Evolutionary conservation across 2,113 vertebrate genomes (phyloP).

Genomic region (Ictalurus furcatus): DNA sequence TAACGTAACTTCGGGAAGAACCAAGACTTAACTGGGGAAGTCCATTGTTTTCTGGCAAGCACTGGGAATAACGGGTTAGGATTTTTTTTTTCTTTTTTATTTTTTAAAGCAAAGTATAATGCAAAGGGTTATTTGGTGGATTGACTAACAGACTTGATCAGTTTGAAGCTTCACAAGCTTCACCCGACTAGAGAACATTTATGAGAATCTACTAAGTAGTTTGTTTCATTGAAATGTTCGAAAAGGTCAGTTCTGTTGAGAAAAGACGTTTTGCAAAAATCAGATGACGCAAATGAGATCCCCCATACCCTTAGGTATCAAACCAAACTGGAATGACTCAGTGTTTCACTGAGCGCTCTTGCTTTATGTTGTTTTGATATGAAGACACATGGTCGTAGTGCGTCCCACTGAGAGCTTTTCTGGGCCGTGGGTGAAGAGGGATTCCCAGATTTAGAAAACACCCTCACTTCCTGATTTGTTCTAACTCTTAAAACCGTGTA

Average conservation of each 20-base stretch:
- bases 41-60: background rate
- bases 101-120: background rate
- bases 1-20: background rate
- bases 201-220: background rate
- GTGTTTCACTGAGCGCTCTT: constrained; percentile 19
- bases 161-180: background rate
- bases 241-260: background rate
- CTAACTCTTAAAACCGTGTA: background rate
- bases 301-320: constrained; percentile 1
- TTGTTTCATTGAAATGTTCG: background rate
- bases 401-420: constrained; percentile 9
- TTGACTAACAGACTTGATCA: background rate
- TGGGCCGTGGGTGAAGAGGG: constrained; percentile 32
- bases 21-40: background rate
- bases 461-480: constrained; percentile 17
- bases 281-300: constrained; percentile 18
- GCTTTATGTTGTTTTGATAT: constrained; percentile 39
- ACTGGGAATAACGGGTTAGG: background rate
- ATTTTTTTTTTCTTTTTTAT: background rate
- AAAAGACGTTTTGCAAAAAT: background rate
- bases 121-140: background rate
- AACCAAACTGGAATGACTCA: constrained; percentile 34
- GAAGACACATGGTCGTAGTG: constrained; percentile 4
- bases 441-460: constrained; percentile 34
- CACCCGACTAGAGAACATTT: background rate